Percentiles rank a stretch among this genome's conserved stretches.
Evolutionary conservation across 2,113 vertebrate species (phyloP).

Genomic region (Coturnix japonica): DNA sequence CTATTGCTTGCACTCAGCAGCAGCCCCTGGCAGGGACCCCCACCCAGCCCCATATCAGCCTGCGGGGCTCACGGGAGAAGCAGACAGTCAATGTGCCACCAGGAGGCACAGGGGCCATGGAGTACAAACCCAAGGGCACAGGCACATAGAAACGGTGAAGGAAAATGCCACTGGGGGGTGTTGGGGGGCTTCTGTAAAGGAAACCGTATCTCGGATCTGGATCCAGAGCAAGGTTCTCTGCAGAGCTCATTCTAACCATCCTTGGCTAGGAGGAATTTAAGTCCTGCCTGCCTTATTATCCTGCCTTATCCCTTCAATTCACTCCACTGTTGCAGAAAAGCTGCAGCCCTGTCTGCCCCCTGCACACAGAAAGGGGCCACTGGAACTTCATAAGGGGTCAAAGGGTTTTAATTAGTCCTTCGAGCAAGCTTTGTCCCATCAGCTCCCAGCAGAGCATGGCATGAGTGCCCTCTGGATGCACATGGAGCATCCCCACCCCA

Average conservation of each 20-base stretch:
- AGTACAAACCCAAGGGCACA: background rate
- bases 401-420: background rate
- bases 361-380: background rate
- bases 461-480: rapidly evolving
- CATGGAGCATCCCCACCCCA: background rate
- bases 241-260: background rate
- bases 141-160: rapidly evolving
- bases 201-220: background rate
- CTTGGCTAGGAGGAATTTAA: background rate
- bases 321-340: background rate
- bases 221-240: background rate
- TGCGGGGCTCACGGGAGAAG: rapidly evolving
- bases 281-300: background rate
- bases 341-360: background rate
- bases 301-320: background rate
- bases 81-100: background rate
- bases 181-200: background rate
- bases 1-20: background rate
- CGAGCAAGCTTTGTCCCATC: background rate
- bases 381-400: background rate
- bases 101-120: background rate
- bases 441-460: background rate
- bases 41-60: background rate
- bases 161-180: background rate
- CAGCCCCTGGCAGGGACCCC: rapidly evolving